Base-by-base conservation (phyloP, 2,113 vertebrate genomes). In the Suncus etruscus region DNA sequence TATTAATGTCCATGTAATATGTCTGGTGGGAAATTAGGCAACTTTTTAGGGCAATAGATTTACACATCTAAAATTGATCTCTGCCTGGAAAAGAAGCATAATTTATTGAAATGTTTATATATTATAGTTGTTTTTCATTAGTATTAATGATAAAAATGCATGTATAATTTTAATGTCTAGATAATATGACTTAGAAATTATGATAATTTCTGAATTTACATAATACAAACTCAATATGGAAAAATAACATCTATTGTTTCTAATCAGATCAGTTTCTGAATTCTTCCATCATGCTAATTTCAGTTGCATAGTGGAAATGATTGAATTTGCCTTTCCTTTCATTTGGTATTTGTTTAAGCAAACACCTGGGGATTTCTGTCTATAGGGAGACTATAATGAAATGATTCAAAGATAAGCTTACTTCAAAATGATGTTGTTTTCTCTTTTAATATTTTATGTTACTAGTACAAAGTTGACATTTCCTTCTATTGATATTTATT, bases 191-290 rank as follows among this genome's bases (percentile, higher is more conserved):
- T 83, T 92, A 94, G 69, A 90, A 70, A 76, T 75, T 93, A 66
- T 75, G 88, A 90, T 89, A 91, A 90, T 93, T 96, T 95, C 69
- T 93, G 47, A 92, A 91, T 94, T 96, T 95, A 93, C 48, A 92
- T 82, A 69, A 85, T 81, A 80, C 66, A 77, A 94, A 78, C 65
- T 90, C 20, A 69, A 63, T 91, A 74, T 50, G 83, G 83, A 93
- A 93, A 93, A 91, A 77, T 83, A 39, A 88, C 85, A 94, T 96
- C 93, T 94, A 90, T 75, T 89, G 66, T 95, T 92, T 92, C 85
- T 94, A 94, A 94, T 95, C 95, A 95, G 89, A 95, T 63, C 65
- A 95, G 12, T 91, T 94, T 48, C 82, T 82, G 50, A 86, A 70
- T 65, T 86, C 88, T 92, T 94, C 85, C 80, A 70, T 88, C 86